Evolutionary conservation across 2,797 vertebrate genomes (phyloP).

Genomic region (Siniperca scherzeri): DNA sequence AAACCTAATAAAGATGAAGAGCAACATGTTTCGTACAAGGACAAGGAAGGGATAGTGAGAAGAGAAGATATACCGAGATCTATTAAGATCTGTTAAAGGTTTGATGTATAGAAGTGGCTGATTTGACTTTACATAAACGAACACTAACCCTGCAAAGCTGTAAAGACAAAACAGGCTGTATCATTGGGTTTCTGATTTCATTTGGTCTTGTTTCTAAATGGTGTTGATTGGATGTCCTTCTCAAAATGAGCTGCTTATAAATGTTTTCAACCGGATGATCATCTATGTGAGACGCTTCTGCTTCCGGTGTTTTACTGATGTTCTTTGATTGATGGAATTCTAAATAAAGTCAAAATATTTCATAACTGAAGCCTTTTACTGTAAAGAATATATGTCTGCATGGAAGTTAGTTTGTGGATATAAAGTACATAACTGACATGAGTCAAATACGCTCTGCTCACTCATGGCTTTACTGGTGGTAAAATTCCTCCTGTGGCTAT

Average conservation of each 20-base stretch:
- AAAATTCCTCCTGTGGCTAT: neutral
- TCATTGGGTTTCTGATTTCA: constrained; percentile 19
- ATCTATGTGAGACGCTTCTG: neutral
- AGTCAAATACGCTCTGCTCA: neutral
- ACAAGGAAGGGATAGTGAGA: constrained; percentile 7
- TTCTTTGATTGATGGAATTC: neutral
- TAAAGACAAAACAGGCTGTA: neutral
- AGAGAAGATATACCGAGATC: constrained; percentile 14
- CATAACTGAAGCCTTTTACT: neutral
- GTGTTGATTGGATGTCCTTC: constrained; percentile 30
- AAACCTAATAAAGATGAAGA: neutral
- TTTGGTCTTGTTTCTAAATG: constrained; percentile 35
- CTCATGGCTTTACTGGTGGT: neutral
- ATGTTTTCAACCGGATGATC: constrained; percentile 27
- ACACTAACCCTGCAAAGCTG: constrained; percentile 4
- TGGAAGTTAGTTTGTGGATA: neutral
- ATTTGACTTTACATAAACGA: constrained; percentile 32
- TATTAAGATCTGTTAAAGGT: constrained; percentile 28
- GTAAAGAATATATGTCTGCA: neutral
- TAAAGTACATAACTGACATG: neutral
- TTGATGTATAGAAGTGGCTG: constrained; percentile 28
- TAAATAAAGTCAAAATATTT: neutral
- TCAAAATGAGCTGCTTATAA: constrained; percentile 33
- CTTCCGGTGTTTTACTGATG: neutral
- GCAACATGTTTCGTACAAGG: neutral